These are phyloP conservation scores for Drosophila birchii DNA, from an alignment of 2,888 invertebrate species.

Conservation along the genomic window DNA sequence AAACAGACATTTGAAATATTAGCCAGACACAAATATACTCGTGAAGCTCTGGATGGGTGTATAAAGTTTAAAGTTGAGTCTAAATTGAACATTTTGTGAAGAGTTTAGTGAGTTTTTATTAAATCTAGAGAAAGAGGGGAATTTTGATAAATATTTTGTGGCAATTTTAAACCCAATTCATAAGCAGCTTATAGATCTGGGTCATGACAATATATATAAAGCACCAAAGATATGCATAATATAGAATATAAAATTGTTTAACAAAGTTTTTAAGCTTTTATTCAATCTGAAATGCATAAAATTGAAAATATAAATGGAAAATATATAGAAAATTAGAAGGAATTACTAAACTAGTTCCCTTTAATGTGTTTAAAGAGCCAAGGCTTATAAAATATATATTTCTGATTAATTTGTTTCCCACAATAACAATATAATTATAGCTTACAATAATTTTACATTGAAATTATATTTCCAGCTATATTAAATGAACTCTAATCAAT, in stretches of 20 bases:
- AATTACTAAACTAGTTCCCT: not conserved
- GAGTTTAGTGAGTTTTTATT: not conserved
- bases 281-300: not conserved
- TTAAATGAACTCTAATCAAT: not conserved
- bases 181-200: not conserved
- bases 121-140: not conserved
- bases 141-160: not conserved
- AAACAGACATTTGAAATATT: slow-evolving; percentile 68
- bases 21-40: slow-evolving; percentile 61
- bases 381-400: not conserved
- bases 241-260: not conserved
- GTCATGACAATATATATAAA: too few relatives aligned
- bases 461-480: not conserved
- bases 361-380: not conserved
- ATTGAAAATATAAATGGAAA: not conserved
- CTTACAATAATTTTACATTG: not conserved
- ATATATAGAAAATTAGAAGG: not conserved
- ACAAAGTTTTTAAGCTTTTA: not conserved
- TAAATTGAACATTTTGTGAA: not conserved
- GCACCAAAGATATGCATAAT: not conserved
- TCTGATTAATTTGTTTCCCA: not conserved
- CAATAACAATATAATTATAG: not conserved
- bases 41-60: slow-evolving; percentile 13
- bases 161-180: not conserved
- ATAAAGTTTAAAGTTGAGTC: not conserved